These are phyloP conservation scores for Sebastes hopkinsi DNA, from an alignment of 2,797 vertebrate genomes.

Conservation along the genomic window DNA sequence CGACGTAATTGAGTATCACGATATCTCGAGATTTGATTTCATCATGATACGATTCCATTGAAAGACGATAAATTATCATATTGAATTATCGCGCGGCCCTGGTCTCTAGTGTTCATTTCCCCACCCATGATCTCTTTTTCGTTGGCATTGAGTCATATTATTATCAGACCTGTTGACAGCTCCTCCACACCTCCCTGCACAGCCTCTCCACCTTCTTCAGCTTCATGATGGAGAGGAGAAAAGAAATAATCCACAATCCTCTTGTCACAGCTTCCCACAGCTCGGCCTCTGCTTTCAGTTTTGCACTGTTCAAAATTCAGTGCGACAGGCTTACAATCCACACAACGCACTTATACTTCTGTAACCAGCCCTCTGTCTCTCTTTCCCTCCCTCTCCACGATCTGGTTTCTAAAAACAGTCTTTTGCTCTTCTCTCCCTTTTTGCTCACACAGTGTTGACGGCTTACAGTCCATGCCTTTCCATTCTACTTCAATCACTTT, in stretches of 20 bases:
- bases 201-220: slow-evolving; percentile 79
- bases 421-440: slow-evolving; percentile 14
- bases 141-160: slow-evolving; percentile 8
- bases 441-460: neutral
- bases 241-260: slow-evolving; percentile 45
- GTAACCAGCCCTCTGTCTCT: slow-evolving; percentile 24
- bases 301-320: slow-evolving; percentile 41
- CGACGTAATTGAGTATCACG: no score
- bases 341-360: slow-evolving; percentile 24
- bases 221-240: slow-evolving; percentile 74
- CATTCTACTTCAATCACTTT: slow-evolving; percentile 31
- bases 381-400: slow-evolving; percentile 6
- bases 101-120: neutral
- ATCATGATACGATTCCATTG: no score
- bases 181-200: slow-evolving; percentile 81
- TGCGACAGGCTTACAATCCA: slow-evolving; percentile 42
- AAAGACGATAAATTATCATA: no score
- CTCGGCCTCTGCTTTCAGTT: slow-evolving; percentile 26
- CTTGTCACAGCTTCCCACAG: slow-evolving; percentile 13
- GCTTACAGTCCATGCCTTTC: slow-evolving; percentile 36
- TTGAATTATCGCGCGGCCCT: neutral
- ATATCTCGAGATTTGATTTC: no score
- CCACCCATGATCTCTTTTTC: neutral
- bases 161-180: slow-evolving; percentile 82
- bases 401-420: slow-evolving; percentile 17